Percentiles rank a stretch among this genome's conserved stretches.
Conservation (phyloP, 1,140 invertebrate genomes). For the Drosophila bocqueti region DNA sequence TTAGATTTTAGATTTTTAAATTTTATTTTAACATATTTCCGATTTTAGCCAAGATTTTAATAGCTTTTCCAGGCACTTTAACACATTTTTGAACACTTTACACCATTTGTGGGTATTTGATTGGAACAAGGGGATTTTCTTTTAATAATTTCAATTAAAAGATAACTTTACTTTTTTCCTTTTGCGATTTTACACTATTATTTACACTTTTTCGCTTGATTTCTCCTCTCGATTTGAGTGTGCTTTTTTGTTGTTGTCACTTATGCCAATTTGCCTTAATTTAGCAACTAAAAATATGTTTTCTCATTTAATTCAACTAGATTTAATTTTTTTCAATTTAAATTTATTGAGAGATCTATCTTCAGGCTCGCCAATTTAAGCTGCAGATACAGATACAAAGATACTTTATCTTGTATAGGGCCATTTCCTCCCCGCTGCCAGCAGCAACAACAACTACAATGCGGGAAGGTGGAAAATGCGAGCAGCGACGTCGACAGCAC, state of each 20-base stretch:
- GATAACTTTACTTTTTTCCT: slow-evolving; percentile 8
- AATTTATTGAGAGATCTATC: slow-evolving; percentile 79
- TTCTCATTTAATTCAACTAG: slow-evolving; percentile 78
- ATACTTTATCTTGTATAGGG: slow-evolving; percentile 45
- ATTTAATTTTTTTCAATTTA: slow-evolving; percentile 64
- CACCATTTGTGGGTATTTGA: neutral
- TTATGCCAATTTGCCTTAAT: slow-evolving; percentile 82
- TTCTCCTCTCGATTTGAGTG: slow-evolving; percentile 14
- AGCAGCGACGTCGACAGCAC: slow-evolving; percentile 63
- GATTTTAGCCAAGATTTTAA: neutral
- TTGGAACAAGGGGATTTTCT: neutral
- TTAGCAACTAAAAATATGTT: slow-evolving; percentile 78
- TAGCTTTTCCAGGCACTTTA: slow-evolving; percentile 1
- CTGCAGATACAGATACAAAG: slow-evolving; percentile 35
- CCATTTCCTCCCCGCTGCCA: slow-evolving; percentile 55
- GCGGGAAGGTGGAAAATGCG: slow-evolving; percentile 74
- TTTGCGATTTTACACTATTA: slow-evolving; percentile 7
- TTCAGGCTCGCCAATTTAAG: slow-evolving; percentile 30
- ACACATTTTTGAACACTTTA: neutral
- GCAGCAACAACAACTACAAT: slow-evolving; percentile 19
- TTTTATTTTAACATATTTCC: neutral
- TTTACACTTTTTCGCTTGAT: slow-evolving; percentile 21
- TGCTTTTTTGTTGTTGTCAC: slow-evolving; percentile 21
- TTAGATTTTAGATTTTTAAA: neutral
- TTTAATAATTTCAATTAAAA: neutral